Evolutionary conservation across 2,113 vertebrate species (phyloP), one percentile per base, ranked within the genome.

Genomic region (Sinocyclocheilus anshuiensis): DNA sequence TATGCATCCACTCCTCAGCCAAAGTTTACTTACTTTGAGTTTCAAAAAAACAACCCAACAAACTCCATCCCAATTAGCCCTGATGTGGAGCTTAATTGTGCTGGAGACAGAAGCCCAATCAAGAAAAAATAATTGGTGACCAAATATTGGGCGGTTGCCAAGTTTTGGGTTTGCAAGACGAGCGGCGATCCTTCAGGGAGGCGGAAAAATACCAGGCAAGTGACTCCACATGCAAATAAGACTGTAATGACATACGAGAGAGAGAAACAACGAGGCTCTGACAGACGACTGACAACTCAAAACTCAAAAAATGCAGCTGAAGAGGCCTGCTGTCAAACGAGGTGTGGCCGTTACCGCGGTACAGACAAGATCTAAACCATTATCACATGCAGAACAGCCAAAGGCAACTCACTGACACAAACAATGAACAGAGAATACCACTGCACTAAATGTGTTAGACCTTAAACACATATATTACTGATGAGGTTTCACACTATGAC

Each of bases 221-320:
- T 6, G 6, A 29, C 50, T 65, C 12, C 39, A 39, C 48, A 93
- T 92, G 91, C 93, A 93, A 91, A 92, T 90, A 91, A 91, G 53
- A 88, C 86, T 86, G 90, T 92, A 92, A 93, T 93, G 91, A 92
- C 92, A 92, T 88, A 71, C 69, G 11, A 45, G 42, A 45, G 9
- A 10, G 42, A 45, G 42, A 45, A 45, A 45, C 42, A 12, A 50
- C 11, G 48, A 63, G 61, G 9, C 2, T 7, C 33, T 45, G 53
- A 82, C 59, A 81, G 83, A 67, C 45, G 81, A 45, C 22, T 53
- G 22, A 85, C 65, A 76, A 79, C 22, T n/a, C 59, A 26, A 53
- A 59, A 59, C 59, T n/a, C 18, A 10, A 36, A 26, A 57, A 12
- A 13, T 42, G 26, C 63, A 29, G 5, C 26, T 33, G 26, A 69